Base-by-base conservation (phyloP, 2,113 vertebrate genomes). In the Macroglossus sobrinus region DNA sequence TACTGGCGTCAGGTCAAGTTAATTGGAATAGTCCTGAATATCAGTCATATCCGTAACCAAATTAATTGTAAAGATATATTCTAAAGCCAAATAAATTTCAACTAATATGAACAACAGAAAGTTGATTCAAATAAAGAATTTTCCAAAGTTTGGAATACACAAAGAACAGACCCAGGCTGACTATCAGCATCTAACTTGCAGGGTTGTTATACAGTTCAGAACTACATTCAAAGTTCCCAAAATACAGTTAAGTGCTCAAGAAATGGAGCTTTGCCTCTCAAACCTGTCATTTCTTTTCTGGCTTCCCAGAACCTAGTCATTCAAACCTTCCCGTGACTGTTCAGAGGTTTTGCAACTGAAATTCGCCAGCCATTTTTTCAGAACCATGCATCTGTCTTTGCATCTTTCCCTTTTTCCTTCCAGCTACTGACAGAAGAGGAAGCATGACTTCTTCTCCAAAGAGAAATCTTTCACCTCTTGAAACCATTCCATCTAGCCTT, bases 91-190 rank as follows among this genome's bases (percentile, higher is more conserved):
- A 72, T 63, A 91, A 84, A 71, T 57, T 85, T 92, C 47, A 64
- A 81, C 61, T 93, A 87, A 43, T 57, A 71, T 66, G 76, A 82
- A 90, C 82, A 76, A 71, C 38, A 93, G 30, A 72, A 96, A 72
- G 82, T 15, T 88, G 45, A 84, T 59, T 68, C 59, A 84, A 84
- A 91, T 45, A 15, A 18, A 72, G 18, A 38, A 59, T 53, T 92
- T 84, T 79, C 24, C 59, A 68, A 89, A 40, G 33, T 79, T 63
- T 69, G 28, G 88, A 93, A 87, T 69, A 72, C 6, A 94, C 30
- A 66, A 78, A 91, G 89, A 76, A 64, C 59, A 88, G 24, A 75
- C 19, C 14, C 68, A 76, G 4, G 2, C n/a, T 74, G 15, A 85
- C 63, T 53, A 72, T 19, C 57, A 87, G 50, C 33, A 80, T 22